Evolutionary conservation across 2,797 vertebrate genomes (phyloP).

Genomic region (Serranus cabrilla): DNA sequence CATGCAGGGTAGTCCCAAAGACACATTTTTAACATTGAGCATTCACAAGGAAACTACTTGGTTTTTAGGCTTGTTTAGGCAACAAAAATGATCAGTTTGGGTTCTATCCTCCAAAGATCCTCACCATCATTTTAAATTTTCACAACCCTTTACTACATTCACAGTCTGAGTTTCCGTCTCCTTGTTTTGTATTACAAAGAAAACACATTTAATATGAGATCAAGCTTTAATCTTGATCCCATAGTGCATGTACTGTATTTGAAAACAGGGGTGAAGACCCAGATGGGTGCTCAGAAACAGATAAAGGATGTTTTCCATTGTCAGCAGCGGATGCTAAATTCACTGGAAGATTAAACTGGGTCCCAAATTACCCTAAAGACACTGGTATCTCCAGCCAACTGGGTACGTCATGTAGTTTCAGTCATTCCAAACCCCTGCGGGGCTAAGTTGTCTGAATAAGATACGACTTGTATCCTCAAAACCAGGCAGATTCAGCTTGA

Average conservation of each 20-base stretch:
- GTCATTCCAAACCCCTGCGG: slow-evolving; percentile 49
- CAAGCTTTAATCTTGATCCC: neutral
- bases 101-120: no score
- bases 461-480: slow-evolving; percentile 52
- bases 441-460: slow-evolving; percentile 60
- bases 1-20: no score
- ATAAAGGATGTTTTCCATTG: slow-evolving; percentile 42
- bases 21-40: no score
- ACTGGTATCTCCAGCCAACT: slow-evolving; percentile 47
- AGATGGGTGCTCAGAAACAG: slow-evolving; percentile 27
- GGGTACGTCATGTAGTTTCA: slow-evolving; percentile 47
- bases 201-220: neutral
- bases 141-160: neutral
- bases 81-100: no score
- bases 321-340: slow-evolving; percentile 59
- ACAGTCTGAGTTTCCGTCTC: slow-evolving; percentile 21
- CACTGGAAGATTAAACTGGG: slow-evolving; percentile 52
- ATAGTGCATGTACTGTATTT: neutral
- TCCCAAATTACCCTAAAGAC: slow-evolving; percentile 67
- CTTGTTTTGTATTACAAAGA: neutral
- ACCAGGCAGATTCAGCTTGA: slow-evolving; percentile 58
- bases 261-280: slow-evolving; percentile 7
- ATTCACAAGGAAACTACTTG: no score
- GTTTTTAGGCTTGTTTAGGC: no score
- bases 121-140: no score